These are phyloP conservation scores for Eurystomus gularis DNA, from an alignment of 2,113 vertebrate species.

Conservation along the genomic window DNA sequence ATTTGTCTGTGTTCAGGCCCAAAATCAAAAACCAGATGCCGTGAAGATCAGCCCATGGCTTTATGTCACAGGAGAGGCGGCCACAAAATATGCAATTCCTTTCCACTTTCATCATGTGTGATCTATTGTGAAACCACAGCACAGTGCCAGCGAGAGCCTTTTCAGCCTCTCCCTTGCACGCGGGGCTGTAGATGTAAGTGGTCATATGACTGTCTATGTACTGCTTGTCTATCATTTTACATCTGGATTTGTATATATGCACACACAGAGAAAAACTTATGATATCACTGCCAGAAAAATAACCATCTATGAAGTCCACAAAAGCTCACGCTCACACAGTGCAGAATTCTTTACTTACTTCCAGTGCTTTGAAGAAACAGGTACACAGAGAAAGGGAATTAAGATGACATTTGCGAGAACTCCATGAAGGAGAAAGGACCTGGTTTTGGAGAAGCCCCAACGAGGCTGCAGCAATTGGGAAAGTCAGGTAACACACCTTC, in stretches of 20 bases:
- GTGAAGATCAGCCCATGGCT: background rate
- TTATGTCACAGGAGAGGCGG: background rate
- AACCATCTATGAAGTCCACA: background rate
- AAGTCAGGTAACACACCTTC: background rate
- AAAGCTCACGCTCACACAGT: background rate
- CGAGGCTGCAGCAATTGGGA: background rate
- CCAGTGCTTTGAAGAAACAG: background rate
- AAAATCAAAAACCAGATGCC: conserved; percentile 41
- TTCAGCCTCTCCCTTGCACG: background rate
- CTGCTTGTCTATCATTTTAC: background rate
- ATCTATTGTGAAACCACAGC: conserved; percentile 17
- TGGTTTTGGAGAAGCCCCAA: background rate
- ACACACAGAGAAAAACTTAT: background rate
- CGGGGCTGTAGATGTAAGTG: background rate
- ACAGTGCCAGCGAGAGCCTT: background rate
- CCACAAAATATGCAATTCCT: conserved; percentile 15
- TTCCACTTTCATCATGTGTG: background rate
- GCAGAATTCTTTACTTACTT: background rate
- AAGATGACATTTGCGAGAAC: background rate
- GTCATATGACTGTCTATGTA: background rate
- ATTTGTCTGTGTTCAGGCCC: background rate
- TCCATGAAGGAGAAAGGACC: background rate
- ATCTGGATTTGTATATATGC: background rate
- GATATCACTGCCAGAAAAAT: background rate
- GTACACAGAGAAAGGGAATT: background rate